A percentile compares a stretch with the other conserved stretches of the same genome.
Evolutionary conservation across 1,140 invertebrate species (phyloP).

Genomic region (Pseudomyrmex flavicornis): DNA sequence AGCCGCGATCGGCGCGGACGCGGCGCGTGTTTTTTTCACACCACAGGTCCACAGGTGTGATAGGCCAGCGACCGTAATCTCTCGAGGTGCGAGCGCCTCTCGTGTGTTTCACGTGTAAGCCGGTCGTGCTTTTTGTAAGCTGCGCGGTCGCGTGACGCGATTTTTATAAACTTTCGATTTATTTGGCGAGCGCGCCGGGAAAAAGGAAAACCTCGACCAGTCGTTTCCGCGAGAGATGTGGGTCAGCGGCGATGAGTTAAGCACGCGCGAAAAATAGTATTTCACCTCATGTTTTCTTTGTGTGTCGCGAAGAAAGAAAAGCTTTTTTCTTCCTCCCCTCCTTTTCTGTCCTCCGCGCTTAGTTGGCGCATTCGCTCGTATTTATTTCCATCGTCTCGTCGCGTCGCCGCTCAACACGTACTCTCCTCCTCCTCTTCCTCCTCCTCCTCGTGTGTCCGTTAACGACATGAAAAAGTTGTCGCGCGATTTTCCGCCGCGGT

Average conservation of each 20-base stretch:
- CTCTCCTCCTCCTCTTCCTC: too few species aligned
- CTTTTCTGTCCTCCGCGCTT: not conserved
- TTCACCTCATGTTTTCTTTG: not conserved
- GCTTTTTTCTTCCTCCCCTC: not conserved
- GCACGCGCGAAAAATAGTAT: slow-evolving; percentile 39
- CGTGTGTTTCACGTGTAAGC: slow-evolving; percentile 19
- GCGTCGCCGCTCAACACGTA: slow-evolving; percentile 7
- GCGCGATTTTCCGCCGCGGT: slow-evolving; percentile 9
- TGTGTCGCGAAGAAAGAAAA: slow-evolving; percentile 17
- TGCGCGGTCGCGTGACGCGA: slow-evolving; percentile 32
- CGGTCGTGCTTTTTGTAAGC: slow-evolving; percentile 24
- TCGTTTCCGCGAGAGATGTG: slow-evolving; percentile 33
- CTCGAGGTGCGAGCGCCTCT: not conserved
- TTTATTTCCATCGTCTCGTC: slow-evolving; percentile 38
- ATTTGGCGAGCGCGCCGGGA: slow-evolving; percentile 29
- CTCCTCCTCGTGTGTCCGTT: not conserved
- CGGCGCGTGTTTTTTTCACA: slow-evolving; percentile 19
- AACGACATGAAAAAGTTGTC: slow-evolving; percentile 27
- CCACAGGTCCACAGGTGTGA: not conserved
- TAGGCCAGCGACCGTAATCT: slow-evolving; percentile 20
- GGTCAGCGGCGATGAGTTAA: slow-evolving; percentile 29
- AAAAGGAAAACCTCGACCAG: slow-evolving; percentile 2
- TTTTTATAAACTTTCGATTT: slow-evolving; percentile 55
- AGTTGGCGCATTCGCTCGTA: slow-evolving; percentile 16
- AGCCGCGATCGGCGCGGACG: slow-evolving; percentile 34